Evolutionary conservation across 2,797 vertebrate species (phyloP), one percentile per base, ranked within the genome.

Genomic region (Anguilla pacifica): DNA sequence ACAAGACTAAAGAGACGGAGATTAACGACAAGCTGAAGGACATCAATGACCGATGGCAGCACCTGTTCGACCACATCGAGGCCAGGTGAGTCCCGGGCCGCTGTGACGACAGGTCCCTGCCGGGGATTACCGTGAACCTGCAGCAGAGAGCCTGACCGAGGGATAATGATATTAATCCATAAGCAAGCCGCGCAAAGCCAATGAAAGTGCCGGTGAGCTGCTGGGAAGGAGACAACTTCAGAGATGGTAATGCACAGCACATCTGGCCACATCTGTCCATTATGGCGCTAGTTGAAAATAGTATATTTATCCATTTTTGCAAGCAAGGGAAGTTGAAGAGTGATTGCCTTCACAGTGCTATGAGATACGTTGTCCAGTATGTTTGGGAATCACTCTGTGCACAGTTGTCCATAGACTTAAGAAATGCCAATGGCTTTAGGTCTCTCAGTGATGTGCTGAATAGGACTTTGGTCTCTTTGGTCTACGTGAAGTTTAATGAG

Each of bases 31-130:
- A 98, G 93, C 96, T 99, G 89, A 95, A 93, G 89, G 97, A 97
- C 92, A 94, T 98, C 89, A 98, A 96, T 6, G 97, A 97, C 83
- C 97, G 97, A 89, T 99, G 98, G 98, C 97, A 98, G 90, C 98
- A 99, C 86, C 97, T 99, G 85, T 98, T 98, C 0, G 96, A 99
- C 92, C 97, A 98, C 94, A 98, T 99, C 7, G 96, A 97, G 88
- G 93, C 96, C 91, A 96, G 98, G 98, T 99, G 94, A 95, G 95
- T 88, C 87, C 74, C 2, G 77, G 35, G 67, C 17, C 57, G 59
- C 83, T 88, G 25, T 35, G 51, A 19, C 81, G 13, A 51, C 81
- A 3, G 81, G 19, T 51, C 15, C 13, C 74, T 39, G 15, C 39
- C 49, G 59, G 55, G 67, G 25, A 31, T 74, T 84, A 88, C 67